Base-by-base conservation (phyloP, 1,140 invertebrate genomes). In the Diprion similis region DNA sequence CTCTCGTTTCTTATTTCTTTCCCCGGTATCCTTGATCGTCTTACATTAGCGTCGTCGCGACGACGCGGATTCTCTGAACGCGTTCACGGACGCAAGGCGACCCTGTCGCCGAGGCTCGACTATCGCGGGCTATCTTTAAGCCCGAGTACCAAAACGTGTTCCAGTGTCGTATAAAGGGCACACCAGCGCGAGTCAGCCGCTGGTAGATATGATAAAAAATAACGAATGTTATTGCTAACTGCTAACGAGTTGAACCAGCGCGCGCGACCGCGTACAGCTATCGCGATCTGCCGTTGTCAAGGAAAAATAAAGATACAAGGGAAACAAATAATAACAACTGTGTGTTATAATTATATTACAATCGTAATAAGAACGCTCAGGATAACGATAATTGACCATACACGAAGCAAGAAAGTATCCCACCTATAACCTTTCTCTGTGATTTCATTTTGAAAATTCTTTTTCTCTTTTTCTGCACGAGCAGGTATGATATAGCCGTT, bases 111-210 rank as follows among this genome's bases (percentile, higher is more conserved):
- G 69, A 73, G 24, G 73, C 72, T 37, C 71, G 71, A 76, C 79
- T 84, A 84, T 84, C 83, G 79, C 19, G 68, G 46, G 78, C 71
- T 85, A 85, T 85, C 84, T 84, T 73, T 75, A 78, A 81, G 79
- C 81, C 81, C 83, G 78, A 85, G 84, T 85, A 85, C 82, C 80
- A 84, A 85, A 85, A 85, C 84, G 82, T 85, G 83, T 85, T 84
- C 79, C 78, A 59, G 73, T 78, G 72, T 74, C 81, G 80, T 84
- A 84, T 84, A 84, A 83, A 85, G 80, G 83, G 80, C 75, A 77
- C 77, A 77, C 77, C 59, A 64, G 9, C 24, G n/a, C 37, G 37
- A 51, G n/a, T 48, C 17, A 17, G 1, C n/a, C 47, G 19, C 47
- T 71, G 47, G 45, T 45, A 66, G 84, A 85, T 82, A 83, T 83